Percentiles rank a stretch among this genome's conserved stretches.
Conservation (phyloP, 2,113 vertebrate species). For the Brachyhypopomus gauderio region DNA sequence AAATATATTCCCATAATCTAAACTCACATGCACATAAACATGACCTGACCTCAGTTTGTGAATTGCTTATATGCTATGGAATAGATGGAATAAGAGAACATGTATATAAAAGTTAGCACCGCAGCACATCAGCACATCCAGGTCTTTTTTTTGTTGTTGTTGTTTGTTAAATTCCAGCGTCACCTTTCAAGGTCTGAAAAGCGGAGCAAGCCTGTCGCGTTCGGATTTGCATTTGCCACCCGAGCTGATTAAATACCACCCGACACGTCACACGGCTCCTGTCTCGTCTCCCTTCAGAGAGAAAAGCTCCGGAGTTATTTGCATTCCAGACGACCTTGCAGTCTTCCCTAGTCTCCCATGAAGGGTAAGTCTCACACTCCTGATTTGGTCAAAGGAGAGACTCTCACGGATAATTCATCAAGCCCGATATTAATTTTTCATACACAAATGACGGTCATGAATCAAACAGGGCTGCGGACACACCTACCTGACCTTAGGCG, state of each 20-base stretch:
- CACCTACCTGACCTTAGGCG: conserved; percentile 46
- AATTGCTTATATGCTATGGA: background rate
- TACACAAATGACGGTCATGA: conserved; percentile 55
- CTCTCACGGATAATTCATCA: conserved; percentile 53
- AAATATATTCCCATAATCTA: background rate
- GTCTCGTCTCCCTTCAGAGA: conserved; percentile 48
- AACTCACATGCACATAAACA: too few relatives aligned
- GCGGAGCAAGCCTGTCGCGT: conserved; percentile 22
- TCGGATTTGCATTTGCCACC: conserved; percentile 53
- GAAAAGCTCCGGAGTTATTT: conserved; percentile 40
- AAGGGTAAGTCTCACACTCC: conserved; percentile 43
- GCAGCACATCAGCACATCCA: conserved; percentile 9
- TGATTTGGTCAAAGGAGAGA: conserved; percentile 50
- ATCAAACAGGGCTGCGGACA: conserved; percentile 46
- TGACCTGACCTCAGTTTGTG: too few relatives aligned
- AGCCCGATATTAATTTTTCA: conserved; percentile 47
- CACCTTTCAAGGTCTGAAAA: conserved; percentile 38
- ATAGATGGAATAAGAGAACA: conserved; percentile 9
- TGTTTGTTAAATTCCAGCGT: conserved; percentile 21
- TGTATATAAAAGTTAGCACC: background rate
- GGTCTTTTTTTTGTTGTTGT: background rate
- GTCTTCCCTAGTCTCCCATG: background rate
- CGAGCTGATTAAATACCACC: conserved; percentile 66
- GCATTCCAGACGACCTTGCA: conserved; percentile 44
- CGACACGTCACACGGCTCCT: conserved; percentile 51